phyloP scores from a whole-genome alignment of 2,797 vertebrate species.

The Neosilurus mollespiculum region DNA sequence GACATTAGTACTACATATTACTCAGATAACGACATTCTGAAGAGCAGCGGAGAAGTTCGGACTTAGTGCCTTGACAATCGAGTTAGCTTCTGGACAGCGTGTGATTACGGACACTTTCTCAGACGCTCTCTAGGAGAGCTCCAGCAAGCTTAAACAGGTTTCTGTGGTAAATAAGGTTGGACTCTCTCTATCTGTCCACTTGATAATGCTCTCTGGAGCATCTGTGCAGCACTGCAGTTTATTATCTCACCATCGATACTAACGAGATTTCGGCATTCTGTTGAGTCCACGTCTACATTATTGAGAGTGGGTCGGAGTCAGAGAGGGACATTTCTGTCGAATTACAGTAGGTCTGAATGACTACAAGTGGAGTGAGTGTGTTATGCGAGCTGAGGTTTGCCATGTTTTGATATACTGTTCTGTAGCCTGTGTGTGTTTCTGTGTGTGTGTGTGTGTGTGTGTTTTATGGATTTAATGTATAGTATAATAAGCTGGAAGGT shows the following conservation, averaged over 20 bases:
- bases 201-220: slow-evolving; percentile 44
- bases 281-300: slow-evolving; percentile 43
- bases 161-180: slow-evolving; percentile 52
- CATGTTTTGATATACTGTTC: not conserved
- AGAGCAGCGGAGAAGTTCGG: slow-evolving; percentile 3
- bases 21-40: not conserved
- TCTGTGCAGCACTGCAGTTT: slow-evolving; percentile 41
- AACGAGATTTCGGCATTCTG: slow-evolving; percentile 33
- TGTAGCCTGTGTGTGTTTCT: not conserved
- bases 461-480: slow-evolving; percentile 14
- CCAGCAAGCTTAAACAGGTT: slow-evolving; percentile 45
- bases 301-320: slow-evolving; percentile 24
- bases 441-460: not conserved
- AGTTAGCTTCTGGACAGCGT: slow-evolving; percentile 1
- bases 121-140: not conserved
- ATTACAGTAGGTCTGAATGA: slow-evolving; percentile 26
- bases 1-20: not conserved
- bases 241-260: slow-evolving; percentile 40
- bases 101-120: slow-evolving; percentile 23
- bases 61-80: slow-evolving; percentile 13
- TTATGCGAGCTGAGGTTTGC: not conserved
- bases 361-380: not conserved
- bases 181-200: slow-evolving; percentile 33
- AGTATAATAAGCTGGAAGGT: slow-evolving; percentile 19
- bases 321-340: slow-evolving; percentile 6